Base-by-base conservation (phyloP, 23 tunicate species). In the Styela plicata region DNA sequence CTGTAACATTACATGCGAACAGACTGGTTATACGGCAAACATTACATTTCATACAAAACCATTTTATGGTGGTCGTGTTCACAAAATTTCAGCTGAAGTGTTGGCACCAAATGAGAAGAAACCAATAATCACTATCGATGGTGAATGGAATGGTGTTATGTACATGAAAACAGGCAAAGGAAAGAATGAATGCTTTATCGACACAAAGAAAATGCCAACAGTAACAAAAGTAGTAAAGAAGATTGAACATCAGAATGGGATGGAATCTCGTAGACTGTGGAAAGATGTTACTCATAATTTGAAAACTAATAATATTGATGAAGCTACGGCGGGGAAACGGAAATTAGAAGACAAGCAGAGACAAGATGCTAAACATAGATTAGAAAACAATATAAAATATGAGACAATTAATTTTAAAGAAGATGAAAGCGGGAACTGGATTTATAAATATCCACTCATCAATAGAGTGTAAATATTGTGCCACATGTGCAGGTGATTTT, bases 1-100 rank as follows among this genome's bases (percentile, higher is more conserved):
- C 64, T 89, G 95, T 74, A 83, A 85, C 22, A 86, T 94, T 52
- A 94, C 99, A 1, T 92, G 97, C 68, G 88, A 86, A 64, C 87
- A 89, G 82, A 94, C 99, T 0, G 95, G 95, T 19, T 89, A 94
- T 86, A 82, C 88, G 24, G 91, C 99, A 10, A 63, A 94, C 73
- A 80, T 94, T 74, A 89, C 94, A 79, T 94, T 94, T 69, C 99
- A 94, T 82, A 94, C 99, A 3, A 94, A 89, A 52, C 95, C 99
- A 13, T 94, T 94, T 70, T 89, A 89, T 64, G 99, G 99, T 18
- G 99, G 99, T 18, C 89, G 86, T 75, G 74, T 83, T 27, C 99
- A 94, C 68, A 83, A 79, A 73, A 83, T 94, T 28, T 63, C 95
- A 1, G 88, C 84, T 24, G 94, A 94, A 75, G 74, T 87, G 26